phyloP scores from a whole-genome alignment of 2,113 vertebrate species.

The Phaethornis superciliosus region DNA sequence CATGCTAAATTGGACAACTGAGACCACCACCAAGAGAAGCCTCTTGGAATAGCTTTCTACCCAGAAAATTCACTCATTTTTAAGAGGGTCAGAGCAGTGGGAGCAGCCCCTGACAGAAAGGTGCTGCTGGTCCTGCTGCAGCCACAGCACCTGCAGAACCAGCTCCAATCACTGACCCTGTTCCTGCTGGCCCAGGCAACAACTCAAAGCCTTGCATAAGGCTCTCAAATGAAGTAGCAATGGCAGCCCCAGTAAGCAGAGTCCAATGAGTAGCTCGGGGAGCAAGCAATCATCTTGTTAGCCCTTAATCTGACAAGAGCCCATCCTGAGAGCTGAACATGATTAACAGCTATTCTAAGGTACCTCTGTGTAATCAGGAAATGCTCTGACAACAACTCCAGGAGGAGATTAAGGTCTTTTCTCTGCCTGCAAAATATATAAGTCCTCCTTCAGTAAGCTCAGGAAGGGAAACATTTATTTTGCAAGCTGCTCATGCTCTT shows the following conservation, averaged over 20 bases:
- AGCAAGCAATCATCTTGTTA: constrained; percentile 43
- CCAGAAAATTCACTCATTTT: not conserved
- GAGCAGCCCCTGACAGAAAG: not conserved
- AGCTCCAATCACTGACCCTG: accelerated
- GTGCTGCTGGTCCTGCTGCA: not conserved
- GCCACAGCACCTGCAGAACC: not conserved
- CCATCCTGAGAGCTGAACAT: not conserved
- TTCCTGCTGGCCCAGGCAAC: not conserved
- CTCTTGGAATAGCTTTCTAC: not conserved
- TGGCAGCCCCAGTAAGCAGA: not conserved
- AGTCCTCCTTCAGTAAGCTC: not conserved
- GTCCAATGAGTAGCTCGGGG: not conserved
- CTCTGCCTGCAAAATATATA: not conserved
- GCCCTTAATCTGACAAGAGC: constrained; percentile 40
- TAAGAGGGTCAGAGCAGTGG: not conserved
- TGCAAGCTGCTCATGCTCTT: not conserved
- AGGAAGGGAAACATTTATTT: not conserved
- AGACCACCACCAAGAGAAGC: not conserved
- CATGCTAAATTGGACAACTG: not conserved
- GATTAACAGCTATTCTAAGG: constrained; percentile 31
- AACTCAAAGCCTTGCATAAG: not conserved
- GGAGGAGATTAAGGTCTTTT: constrained; percentile 10
- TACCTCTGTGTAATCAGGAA: constrained; percentile 27
- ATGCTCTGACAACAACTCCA: constrained; percentile 4
- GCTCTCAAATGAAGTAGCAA: not conserved